Percentiles rank a stretch among this genome's conserved stretches.
Conservation (phyloP, 1,140 invertebrate genomes). For the Pachyrhynchus sulphureomaculatus region DNA sequence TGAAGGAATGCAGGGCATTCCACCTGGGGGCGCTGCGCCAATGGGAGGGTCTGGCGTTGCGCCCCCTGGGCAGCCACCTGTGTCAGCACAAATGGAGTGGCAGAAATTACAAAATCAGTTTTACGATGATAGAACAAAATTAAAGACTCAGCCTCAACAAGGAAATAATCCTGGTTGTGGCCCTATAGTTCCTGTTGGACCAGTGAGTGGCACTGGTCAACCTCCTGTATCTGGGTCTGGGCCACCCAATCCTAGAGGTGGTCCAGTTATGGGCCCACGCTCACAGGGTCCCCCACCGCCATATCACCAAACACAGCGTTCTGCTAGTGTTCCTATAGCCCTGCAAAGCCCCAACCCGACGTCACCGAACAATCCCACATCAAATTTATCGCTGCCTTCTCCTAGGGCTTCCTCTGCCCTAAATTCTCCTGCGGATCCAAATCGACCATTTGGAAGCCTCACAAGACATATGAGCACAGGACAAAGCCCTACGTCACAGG, state of each 20-base stretch:
- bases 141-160: constrained; percentile 39
- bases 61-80: constrained; percentile 50
- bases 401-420: constrained; percentile 68
- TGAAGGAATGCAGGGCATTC: constrained; percentile 44
- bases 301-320: constrained; percentile 78
- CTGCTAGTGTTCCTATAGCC: constrained; percentile 81
- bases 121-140: constrained; percentile 64
- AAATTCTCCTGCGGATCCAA: constrained; percentile 69
- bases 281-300: constrained; percentile 85
- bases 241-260: constrained; percentile 49
- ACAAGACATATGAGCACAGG: constrained; percentile 58
- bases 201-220: constrained; percentile 30
- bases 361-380: constrained; percentile 70
- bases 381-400: constrained; percentile 69
- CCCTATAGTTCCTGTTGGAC: constrained; percentile 38
- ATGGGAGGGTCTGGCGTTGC: constrained; percentile 12
- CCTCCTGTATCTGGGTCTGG: constrained; percentile 17
- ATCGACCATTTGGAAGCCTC: constrained; percentile 51
- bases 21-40: constrained; percentile 34
- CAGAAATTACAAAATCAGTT: constrained; percentile 85
- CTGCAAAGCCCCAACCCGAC: constrained; percentile 70
- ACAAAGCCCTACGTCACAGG: constrained; percentile 63
- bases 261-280: constrained; percentile 55
- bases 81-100: constrained; percentile 75
- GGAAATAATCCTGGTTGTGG: constrained; percentile 33